Conservation (phyloP, 1,140 invertebrate species). For the Lucilia cuprina region DNA sequence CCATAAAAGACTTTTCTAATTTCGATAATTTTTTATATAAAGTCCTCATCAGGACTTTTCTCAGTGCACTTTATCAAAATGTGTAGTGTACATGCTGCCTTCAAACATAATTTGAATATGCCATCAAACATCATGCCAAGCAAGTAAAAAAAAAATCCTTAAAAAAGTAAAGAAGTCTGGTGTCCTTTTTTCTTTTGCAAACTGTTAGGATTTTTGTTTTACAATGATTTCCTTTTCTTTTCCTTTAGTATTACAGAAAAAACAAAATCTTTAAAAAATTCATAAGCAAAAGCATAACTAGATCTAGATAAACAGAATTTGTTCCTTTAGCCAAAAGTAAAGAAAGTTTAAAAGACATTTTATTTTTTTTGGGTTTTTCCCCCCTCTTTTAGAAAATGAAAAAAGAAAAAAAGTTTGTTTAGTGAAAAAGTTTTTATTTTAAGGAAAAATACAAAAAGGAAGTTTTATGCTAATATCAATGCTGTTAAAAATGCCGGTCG, state of each 20-base stretch:
- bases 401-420: neutral
- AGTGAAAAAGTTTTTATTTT: neutral
- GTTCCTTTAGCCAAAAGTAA: neutral
- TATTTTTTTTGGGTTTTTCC: neutral
- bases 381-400: neutral
- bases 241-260: neutral
- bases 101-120: neutral
- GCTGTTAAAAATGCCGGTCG: constrained; percentile 24
- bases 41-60: no score
- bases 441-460: neutral
- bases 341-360: neutral
- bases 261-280: constrained; percentile 1
- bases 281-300: constrained; percentile 14
- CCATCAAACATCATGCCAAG: neutral
- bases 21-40: no score
- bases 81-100: neutral
- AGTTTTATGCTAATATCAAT: constrained; percentile 33
- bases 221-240: neutral
- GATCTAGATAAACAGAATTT: neutral
- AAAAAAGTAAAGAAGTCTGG: neutral
- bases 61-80: no score
- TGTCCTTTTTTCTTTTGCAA: neutral
- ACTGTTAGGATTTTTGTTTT: neutral
- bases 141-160: neutral
- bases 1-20: no score